Percentiles rank a stretch among this genome's conserved stretches.
phyloP scores from a whole-genome alignment of 2,888 invertebrate species.

The Dysmachus trigonus region DNA sequence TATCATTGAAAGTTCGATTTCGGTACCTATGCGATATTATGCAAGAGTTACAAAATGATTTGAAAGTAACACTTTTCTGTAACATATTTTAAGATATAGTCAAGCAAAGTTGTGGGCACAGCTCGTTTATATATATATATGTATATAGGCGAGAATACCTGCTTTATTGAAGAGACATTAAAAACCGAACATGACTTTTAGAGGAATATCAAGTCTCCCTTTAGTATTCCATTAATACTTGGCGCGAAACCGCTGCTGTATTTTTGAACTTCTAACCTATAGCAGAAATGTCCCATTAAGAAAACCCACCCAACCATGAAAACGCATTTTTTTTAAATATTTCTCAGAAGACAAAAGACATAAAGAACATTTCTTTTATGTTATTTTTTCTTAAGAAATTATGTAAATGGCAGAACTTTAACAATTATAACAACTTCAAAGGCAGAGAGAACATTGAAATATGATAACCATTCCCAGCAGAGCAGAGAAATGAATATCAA shows the following conservation, averaged over 20 bases:
- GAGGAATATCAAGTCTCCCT: background rate
- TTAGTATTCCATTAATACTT: background rate
- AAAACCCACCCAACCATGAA: background rate
- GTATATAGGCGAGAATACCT: too few species aligned
- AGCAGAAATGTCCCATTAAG: background rate
- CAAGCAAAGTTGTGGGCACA: too few species aligned
- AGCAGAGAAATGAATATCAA: background rate
- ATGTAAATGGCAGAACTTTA: background rate
- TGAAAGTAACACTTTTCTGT: too few species aligned
- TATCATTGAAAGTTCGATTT: too few species aligned
- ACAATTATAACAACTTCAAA: background rate
- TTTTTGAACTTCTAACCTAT: background rate
- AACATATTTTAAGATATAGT: too few species aligned
- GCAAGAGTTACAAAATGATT: too few species aligned
- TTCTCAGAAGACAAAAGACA: background rate
- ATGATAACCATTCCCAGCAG: background rate
- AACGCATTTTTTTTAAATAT: background rate
- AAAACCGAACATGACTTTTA: background rate
- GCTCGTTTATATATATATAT: too few species aligned
- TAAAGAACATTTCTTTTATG: background rate
- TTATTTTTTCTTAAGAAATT: background rate
- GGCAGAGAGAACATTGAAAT: background rate
- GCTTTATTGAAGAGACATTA: too few species aligned
- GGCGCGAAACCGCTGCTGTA: background rate
- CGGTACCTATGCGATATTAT: too few species aligned